Conservation (phyloP, 1,140 invertebrate species). For the Sinella curviseta region DNA sequence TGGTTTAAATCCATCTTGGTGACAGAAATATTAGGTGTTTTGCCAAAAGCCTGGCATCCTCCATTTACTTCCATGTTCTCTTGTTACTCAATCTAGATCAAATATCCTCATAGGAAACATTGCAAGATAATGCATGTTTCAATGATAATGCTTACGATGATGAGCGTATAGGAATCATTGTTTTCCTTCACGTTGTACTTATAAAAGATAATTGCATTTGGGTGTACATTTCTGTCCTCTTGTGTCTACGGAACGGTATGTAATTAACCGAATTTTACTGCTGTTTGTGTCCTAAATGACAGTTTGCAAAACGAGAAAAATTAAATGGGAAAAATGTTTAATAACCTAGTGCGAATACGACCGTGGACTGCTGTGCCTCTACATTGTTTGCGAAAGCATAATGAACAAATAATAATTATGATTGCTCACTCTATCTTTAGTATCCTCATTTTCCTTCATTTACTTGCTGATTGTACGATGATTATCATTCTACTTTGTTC, state of each 20-base stretch:
- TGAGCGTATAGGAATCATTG: background rate
- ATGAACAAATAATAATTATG: background rate
- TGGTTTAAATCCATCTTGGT: constrained; percentile 10
- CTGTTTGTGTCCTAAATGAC: background rate
- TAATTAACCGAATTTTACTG: background rate
- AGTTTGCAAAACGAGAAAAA: no score
- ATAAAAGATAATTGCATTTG: no score
- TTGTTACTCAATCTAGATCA: constrained; percentile 14
- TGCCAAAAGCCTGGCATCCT: constrained; percentile 15
- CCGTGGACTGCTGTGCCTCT: no score
- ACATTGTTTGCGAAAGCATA: no score
- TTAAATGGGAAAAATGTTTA: no score
- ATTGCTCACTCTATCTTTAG: background rate
- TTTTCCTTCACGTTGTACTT: background rate
- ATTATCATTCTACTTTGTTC: background rate
- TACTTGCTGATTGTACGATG: background rate
- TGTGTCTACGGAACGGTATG: background rate
- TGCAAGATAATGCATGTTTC: background rate
- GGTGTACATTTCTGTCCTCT: no score
- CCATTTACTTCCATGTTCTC: constrained; percentile 19
- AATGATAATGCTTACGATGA: background rate
- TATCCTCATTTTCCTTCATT: background rate
- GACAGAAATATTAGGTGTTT: constrained; percentile 10
- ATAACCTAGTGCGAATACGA: no score
- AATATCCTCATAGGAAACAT: background rate